Conservation (phyloP, 2,888 invertebrate genomes). For the Latrodectus elegans region DNA sequence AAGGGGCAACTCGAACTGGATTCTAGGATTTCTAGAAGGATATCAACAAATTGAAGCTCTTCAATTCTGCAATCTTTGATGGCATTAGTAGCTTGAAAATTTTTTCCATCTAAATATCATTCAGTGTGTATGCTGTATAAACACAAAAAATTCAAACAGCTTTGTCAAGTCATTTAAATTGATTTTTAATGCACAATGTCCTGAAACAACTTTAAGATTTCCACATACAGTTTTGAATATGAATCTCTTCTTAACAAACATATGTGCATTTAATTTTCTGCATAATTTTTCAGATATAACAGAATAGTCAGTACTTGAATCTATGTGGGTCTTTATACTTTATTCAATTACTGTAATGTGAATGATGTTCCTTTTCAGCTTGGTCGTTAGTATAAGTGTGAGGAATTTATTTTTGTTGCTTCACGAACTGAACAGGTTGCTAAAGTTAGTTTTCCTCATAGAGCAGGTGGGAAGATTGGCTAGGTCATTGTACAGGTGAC, state of each 20-base stretch:
- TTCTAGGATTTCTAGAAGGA: background rate
- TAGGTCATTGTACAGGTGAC: background rate
- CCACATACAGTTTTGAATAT: conserved; percentile 12
- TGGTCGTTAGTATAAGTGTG: background rate
- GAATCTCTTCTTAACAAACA: background rate
- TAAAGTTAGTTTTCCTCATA: background rate
- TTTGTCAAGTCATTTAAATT: background rate
- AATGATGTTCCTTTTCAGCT: background rate
- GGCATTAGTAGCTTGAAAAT: background rate
- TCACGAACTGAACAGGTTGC: background rate
- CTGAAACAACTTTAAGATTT: background rate
- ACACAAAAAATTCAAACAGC: conserved; percentile 19
- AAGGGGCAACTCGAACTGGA: too few species aligned
- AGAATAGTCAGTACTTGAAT: background rate
- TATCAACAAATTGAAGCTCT: background rate
- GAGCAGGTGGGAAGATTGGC: background rate
- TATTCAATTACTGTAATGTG: background rate
- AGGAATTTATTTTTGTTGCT: background rate
- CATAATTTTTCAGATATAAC: background rate
- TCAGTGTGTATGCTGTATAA: background rate
- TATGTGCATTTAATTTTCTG: background rate
- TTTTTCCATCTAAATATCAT: conserved; percentile 6
- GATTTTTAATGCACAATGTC: background rate
- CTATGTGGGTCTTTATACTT: background rate
- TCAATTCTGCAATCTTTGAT: background rate